Evolutionary conservation across 2,888 invertebrate genomes (phyloP), one percentile per base, ranked within the genome.

Genomic region (Gryllus longicercus): DNA sequence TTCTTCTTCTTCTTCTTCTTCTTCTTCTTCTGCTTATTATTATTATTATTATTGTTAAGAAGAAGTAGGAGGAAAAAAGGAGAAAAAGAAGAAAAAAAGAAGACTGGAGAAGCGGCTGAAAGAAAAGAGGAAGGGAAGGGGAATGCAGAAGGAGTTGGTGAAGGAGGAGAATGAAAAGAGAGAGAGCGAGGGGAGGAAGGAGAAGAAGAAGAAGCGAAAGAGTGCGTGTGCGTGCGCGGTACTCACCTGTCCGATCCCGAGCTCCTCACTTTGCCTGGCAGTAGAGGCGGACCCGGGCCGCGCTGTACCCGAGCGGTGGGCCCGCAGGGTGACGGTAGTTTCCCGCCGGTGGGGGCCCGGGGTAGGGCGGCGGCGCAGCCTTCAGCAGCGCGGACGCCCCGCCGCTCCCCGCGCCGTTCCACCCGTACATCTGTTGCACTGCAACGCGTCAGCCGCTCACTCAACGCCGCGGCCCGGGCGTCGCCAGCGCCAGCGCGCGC

Each of bases 321-420:
- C 94, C 95, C 95, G 93, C 95, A 95, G 95, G 96, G 95, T 92
- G 95, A 93, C 91, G 92, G 95, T 94, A 95, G 95, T 96, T 96
- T 96, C 95, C 95, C 95, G 94, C 81, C 78, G 79, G 63, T 75
- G 87, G 87, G 82, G 87, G 87, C 84, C 88, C 87, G 83, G 87
- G 87, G 84, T 51, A 50, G 63, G 81, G 88, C 85, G 81, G 86
- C 87, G 83, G 84, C 84, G 80, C 83, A 83, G 82, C 85, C 84
- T 82, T 86, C 86, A 83, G 86, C 88, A 86, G 88, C 85, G 88
- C 89, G 87, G 90, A 90, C 88, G 90, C 89, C 87, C 89, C 89
- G 87, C 88, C 87, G 88, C 88, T 83, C 89, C 89, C 86, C 88
- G 88, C 87, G 87, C 89, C 93, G 87, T 93, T 93, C 86, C 92